Evolutionary conservation across 2,797 vertebrate genomes (phyloP).

Genomic region (Oreochromis mossambicus): DNA sequence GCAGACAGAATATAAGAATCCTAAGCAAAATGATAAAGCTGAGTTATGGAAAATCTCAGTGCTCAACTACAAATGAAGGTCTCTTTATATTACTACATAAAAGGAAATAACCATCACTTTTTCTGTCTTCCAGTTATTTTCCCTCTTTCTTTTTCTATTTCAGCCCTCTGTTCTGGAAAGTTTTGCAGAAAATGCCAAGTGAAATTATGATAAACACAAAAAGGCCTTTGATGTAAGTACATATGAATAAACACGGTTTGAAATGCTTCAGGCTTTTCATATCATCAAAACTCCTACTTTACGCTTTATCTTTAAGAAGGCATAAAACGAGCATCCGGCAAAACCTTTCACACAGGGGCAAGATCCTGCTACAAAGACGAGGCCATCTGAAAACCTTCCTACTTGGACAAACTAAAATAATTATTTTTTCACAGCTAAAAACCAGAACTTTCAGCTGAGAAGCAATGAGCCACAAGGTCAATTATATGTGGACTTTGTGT

Average conservation of each 20-base stretch:
- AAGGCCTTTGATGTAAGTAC: slow-evolving; percentile 59
- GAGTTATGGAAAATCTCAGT: slow-evolving; percentile 17
- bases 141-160: neutral
- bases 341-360: slow-evolving; percentile 9
- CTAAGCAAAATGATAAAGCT: slow-evolving; percentile 2
- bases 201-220: slow-evolving; percentile 58
- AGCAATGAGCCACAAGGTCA: slow-evolving; percentile 63
- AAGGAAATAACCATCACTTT: slow-evolving; percentile 39
- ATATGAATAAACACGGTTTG: slow-evolving; percentile 51
- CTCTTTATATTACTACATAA: slow-evolving; percentile 53
- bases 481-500: slow-evolving; percentile 63
- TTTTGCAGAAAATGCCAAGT: slow-evolving; percentile 42
- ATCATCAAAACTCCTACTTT: slow-evolving; percentile 38
- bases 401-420: neutral
- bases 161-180: slow-evolving; percentile 12
- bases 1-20: slow-evolving; percentile 1
- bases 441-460: slow-evolving; percentile 35
- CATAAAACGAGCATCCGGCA: slow-evolving; percentile 33
- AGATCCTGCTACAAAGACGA: slow-evolving; percentile 16
- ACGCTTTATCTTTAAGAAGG: slow-evolving; percentile 44
- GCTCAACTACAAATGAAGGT: slow-evolving; percentile 43
- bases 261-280: slow-evolving; percentile 48
- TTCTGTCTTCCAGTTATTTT: slow-evolving; percentile 44
- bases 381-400: neutral
- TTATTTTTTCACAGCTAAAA: neutral